Conservation (phyloP, 2,888 invertebrate genomes). For the Eulithis prunata region DNA sequence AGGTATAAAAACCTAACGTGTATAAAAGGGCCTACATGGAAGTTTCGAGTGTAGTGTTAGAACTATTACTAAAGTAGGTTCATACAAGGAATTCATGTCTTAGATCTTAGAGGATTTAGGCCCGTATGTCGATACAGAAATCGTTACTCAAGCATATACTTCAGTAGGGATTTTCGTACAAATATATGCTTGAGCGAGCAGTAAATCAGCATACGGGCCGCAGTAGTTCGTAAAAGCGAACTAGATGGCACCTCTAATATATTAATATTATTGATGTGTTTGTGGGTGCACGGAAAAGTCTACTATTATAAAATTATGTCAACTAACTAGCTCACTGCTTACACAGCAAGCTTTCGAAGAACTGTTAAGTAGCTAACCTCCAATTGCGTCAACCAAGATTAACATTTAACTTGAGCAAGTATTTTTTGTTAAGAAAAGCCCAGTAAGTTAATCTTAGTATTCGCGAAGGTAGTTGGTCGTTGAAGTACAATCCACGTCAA, state of each 20-base stretch:
- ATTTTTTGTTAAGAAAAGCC: background rate
- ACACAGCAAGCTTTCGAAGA: background rate
- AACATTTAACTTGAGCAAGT: background rate
- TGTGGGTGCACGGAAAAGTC: background rate
- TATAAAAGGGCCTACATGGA: background rate
- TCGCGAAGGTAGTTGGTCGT: background rate
- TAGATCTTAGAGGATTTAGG: background rate
- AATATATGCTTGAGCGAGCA: too few relatives aligned
- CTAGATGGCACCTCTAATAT: background rate
- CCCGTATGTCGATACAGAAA: too few relatives aligned
- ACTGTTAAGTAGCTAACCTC: background rate
- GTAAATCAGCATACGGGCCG: too few relatives aligned
- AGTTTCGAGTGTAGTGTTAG: background rate
- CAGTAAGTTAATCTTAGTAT: background rate
- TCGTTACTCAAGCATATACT: too few relatives aligned
- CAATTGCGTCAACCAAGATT: background rate
- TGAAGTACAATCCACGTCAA: background rate
- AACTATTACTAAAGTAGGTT: background rate
- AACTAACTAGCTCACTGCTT: background rate
- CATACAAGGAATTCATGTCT: too few relatives aligned
- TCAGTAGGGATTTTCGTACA: too few relatives aligned
- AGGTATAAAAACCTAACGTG: background rate
- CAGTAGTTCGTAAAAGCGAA: background rate
- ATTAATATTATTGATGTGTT: background rate
- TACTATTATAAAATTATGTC: constrained; percentile 5